Base-by-base conservation (phyloP, 2,888 invertebrate species). In the Drosophila trichaetosa region DNA sequence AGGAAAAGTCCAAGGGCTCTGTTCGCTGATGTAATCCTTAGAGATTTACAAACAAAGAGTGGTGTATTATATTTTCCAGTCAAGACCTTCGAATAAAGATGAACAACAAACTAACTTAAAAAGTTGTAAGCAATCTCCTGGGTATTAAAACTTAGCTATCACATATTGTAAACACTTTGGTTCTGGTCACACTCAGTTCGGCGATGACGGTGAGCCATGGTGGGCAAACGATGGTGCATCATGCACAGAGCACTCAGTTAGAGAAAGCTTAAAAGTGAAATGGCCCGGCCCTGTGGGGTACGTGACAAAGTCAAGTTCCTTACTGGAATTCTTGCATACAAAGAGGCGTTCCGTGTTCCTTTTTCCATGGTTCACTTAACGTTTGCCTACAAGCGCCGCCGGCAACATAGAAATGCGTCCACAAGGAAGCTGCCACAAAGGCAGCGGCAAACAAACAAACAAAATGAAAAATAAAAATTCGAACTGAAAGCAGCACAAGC, bases 301-400 rank as follows among this genome's bases (percentile, higher is more conserved):
- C 46, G 29, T 54, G 52, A 70, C 80, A 77, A 80, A 89, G 82
- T 84, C 87, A 87, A 89, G 76, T 82, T 76, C 62, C 54, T 70
- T 27, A 63, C 73, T 66, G 70, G 63, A 76, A 76, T 89, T 82
- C 71, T 70, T 70, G 82, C 70, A 71, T 49, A 83, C 69, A 81
- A 74, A 79, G 65, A 56, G 38, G 29, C 59, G 48, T 56, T 52
- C 33, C 61, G 53, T 36, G 59, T 54, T 24, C 34, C 61, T 38
- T 36, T 38, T 70, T 59, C 54, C 36, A 58, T 71, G 59, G 54
- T 62, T 61, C 72, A 69, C 54, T 67, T 62, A 62, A 48, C 51
- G 33, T 53, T 72, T 31, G 68, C 65, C 58, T 38, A 53, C 46
- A 42, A 60, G 46, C 63, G 21, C 58, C 29, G 34, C 31, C 42